Base-by-base conservation (phyloP, 2,888 invertebrate genomes). In the Eupithecia vulgata region DNA sequence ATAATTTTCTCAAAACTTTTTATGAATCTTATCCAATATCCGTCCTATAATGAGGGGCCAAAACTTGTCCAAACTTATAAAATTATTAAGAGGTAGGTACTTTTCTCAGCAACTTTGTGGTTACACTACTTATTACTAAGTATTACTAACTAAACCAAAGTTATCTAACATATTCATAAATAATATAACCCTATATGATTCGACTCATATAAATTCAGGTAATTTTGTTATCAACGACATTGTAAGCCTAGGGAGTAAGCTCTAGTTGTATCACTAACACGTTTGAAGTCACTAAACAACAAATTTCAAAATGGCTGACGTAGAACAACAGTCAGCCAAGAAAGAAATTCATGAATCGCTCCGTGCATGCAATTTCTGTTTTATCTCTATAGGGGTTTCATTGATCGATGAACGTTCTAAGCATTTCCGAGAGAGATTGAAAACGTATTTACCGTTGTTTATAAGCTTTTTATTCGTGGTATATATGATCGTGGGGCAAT, bases 311-410 rank as follows among this genome's bases (percentile, higher is more conserved):
- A 78, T 80, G 79, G 30, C 71, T 45, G 73, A 68, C 13, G 40
- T 37, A n/a, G 69, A 79, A 17, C 73, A 68, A 76, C 30, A 3
- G 21, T 70, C 77, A 7, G 85, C 88, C n/a, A 78, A 70, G 15
- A 79, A 80, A 48, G 90, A 91, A 81, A 89, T 91, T 64, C 78
- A 82, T 34, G 82, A 83, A 62, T 88, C 90, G 1, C 79, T 91
- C 48, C 80, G 77, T 13, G 79, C 87, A 67, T 88, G 88, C 67
- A 87, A 89, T 76, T 88, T 87, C 77, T 90, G 87, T 74, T 85
- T 88, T 48, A 80, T 86, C 40, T 80, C 81, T 71, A 79, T 90
- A 57, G 90, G 90, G 0, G 79, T 90, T 48, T 89, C 90, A 15
- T 85, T 91, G 42, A 85, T 85, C 62, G 87, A 87, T 30, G 83